These are phyloP conservation scores for Wasmannia auropunctata DNA, from an alignment of 1,140 invertebrate species.

Conservation along the genomic window DNA sequence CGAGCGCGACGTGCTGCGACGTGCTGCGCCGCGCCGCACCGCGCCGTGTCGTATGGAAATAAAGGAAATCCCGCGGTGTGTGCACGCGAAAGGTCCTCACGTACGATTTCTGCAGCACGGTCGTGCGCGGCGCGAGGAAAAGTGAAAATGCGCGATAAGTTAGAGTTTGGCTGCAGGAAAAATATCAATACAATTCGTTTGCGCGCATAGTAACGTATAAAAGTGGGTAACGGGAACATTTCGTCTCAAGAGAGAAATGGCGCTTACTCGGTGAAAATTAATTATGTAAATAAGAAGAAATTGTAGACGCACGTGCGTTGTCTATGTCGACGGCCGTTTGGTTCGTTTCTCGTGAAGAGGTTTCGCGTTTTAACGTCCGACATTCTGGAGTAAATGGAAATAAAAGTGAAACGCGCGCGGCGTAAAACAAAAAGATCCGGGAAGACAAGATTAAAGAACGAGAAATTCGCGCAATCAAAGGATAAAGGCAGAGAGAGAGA, in stretches of 20 bases:
- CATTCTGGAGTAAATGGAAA: slow-evolving; percentile 23
- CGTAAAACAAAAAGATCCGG: not conserved
- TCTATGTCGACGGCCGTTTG: not conserved
- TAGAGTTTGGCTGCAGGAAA: not conserved
- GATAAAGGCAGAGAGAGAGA: not conserved
- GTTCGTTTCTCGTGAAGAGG: not conserved
- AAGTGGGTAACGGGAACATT: not conserved
- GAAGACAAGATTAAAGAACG: slow-evolving; percentile 46
- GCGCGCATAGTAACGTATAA: not conserved
- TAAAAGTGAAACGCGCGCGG: slow-evolving; percentile 20
- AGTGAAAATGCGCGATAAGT: slow-evolving; percentile 30
- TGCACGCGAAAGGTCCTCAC: slow-evolving; percentile 5
- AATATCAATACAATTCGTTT: not conserved
- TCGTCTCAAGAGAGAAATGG: no score
- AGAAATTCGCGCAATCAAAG: slow-evolving; percentile 22
- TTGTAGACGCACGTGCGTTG: not conserved
- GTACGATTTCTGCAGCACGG: slow-evolving; percentile 3
- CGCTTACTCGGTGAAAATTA: slow-evolving; percentile 18
- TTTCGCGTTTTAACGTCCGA: slow-evolving; percentile 18
- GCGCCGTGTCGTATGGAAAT: slow-evolving; percentile 55
- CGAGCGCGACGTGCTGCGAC: slow-evolving; percentile 2
- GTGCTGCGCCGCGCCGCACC: no score
- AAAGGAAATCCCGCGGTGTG: slow-evolving; percentile 40
- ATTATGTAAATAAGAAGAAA: not conserved
- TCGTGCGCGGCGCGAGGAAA: not conserved